phyloP scores from a whole-genome alignment of 30 jellyfish, hydroid and myxozoan genomes.

The Catostylus mosaicus region DNA sequence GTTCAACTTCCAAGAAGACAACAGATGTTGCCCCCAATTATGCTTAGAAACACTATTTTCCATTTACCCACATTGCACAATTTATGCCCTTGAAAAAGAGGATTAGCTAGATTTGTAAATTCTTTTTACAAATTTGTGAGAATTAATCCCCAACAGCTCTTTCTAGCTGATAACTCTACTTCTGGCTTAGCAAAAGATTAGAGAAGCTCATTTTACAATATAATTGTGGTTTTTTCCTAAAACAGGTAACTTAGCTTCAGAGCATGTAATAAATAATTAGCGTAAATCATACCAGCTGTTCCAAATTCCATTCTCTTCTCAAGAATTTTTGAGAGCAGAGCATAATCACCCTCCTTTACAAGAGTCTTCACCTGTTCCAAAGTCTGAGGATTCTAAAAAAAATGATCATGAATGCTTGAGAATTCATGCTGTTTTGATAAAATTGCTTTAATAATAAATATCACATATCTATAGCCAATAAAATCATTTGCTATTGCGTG shows the following conservation, averaged over 20 bases:
- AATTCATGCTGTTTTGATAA: too few relatives aligned
- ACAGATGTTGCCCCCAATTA: neutral
- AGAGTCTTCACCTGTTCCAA: conserved; percentile 42
- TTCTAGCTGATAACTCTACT: neutral
- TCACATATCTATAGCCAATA: too few relatives aligned
- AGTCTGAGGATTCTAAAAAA: conserved; percentile 74
- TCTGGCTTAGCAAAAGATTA: neutral
- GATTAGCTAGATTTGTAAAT: neutral
- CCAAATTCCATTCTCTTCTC: conserved; percentile 91
- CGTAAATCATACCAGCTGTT: conserved; percentile 78
- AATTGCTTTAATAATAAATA: too few relatives aligned
- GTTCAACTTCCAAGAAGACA: neutral
- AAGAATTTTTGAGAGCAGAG: conserved; percentile 32
- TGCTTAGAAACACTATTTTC: neutral
- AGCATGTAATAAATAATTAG: neutral
- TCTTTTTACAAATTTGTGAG: neutral
- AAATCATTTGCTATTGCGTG: too few relatives aligned
- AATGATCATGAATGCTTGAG: too few relatives aligned
- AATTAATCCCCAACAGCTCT: neutral
- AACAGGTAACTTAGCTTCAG: neutral
- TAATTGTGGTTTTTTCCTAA: neutral
- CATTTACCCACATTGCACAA: neutral
- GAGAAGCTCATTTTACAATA: neutral
- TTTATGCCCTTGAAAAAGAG: neutral
- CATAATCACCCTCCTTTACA: conserved; percentile 44